Evolutionary conservation across 2,888 invertebrate species (phyloP), one percentile per base, ranked within the genome.

Genomic region (Eilema sororculum): DNA sequence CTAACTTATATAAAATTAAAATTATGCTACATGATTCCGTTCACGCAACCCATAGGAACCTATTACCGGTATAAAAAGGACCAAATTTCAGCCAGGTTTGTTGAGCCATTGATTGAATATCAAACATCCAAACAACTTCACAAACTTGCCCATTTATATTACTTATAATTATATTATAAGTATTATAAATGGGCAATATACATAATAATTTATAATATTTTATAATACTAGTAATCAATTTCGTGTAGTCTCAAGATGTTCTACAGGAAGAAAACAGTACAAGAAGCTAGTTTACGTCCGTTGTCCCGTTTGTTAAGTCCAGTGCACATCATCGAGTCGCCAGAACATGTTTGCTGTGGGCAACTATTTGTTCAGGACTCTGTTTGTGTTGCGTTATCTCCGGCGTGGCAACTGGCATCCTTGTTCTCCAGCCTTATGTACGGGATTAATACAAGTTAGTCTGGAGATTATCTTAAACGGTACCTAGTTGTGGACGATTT

Each of bases 301-400:
- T 22, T 33, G 20, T 33, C 22, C 60, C 68, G 61, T 71, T 63
- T 71, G 70, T 72, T 67, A 67, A 63, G 59, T 76, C 67, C 64
- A 73, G 72, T 82, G 69, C 72, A 82, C 72, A 68, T 72, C 63
- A 76, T 73, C 67, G 65, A 78, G 72, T 67, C 52, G 33, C 67
- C 65, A 52, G 68, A 68, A 78, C 77, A 76, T 83, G 75, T 81
- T 80, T 83, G 77, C 72, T 13, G 71, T 37, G 60, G 58, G 46
- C 75, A 76, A 78, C 76, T 83, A 78, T 80, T 78, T 83, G 77
- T 74, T 72, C 58, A 71, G 75, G 73, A 56, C 33, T 57, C 33
- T 81, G 79, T 81, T 76, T 82, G 74, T 77, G 75, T 79, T 80
- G 68, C 62, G 77, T 73, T 83, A 81, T 81, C 83, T 81, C 70